Percentiles rank a stretch among this genome's conserved stretches.
phyloP scores from a whole-genome alignment of 2,797 vertebrate genomes.

The Crossoptilon crossoptilon region DNA sequence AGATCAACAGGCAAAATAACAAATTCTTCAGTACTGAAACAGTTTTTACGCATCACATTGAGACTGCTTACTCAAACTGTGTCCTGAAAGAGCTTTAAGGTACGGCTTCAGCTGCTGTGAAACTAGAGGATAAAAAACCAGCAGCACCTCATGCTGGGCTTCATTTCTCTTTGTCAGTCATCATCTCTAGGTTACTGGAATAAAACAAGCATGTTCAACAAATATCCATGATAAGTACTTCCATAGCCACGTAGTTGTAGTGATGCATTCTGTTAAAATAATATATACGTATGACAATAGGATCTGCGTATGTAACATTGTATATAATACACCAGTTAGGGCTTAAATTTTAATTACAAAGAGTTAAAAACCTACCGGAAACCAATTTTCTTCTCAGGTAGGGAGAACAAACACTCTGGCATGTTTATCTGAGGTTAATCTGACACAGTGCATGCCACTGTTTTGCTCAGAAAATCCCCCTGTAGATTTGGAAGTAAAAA shows the following conservation, averaged over 20 bases:
- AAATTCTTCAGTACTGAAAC: slow-evolving; percentile 26
- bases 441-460: background rate
- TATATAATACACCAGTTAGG: background rate
- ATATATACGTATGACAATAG: background rate
- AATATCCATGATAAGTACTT: background rate
- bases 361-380: slow-evolving; percentile 5
- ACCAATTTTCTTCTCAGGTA: background rate
- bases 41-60: background rate
- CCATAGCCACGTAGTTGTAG: background rate
- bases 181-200: background rate
- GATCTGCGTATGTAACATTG: background rate
- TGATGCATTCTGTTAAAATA: background rate
- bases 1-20: background rate
- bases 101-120: background rate
- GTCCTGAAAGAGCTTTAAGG: background rate
- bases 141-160: background rate
- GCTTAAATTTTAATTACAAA: background rate
- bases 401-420: background rate
- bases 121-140: background rate
- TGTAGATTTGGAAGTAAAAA: background rate
- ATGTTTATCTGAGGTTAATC: background rate
- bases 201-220: background rate
- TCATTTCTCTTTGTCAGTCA: background rate
- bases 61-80: background rate
- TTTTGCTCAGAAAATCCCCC: background rate